These are phyloP conservation scores for Hassar affinis DNA, from an alignment of 2,113 vertebrate species.

Conservation along the genomic window DNA sequence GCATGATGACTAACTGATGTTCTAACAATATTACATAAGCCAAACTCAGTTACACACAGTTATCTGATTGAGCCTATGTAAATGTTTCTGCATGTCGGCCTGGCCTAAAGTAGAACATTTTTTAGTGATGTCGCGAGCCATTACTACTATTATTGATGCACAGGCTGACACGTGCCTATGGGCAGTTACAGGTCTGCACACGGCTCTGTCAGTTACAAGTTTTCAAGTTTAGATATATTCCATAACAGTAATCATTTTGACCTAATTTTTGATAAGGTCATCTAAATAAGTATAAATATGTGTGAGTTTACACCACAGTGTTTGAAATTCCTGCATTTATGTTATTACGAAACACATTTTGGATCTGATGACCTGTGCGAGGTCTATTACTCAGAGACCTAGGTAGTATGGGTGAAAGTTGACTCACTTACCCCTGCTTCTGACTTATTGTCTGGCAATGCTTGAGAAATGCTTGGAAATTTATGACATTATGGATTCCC, in stretches of 20 bases:
- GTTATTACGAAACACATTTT: neutral
- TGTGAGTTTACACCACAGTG: neutral
- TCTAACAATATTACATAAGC: neutral
- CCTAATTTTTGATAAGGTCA: neutral
- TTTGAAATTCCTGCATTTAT: neutral
- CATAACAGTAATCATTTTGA: neutral
- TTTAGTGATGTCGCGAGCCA: neutral
- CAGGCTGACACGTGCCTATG: neutral
- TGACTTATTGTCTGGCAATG: neutral
- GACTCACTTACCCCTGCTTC: neutral
- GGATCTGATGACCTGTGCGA: neutral
- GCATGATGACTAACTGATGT: neutral
- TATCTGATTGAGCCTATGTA: neutral
- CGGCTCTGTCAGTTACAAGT: neutral
- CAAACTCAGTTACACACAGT: neutral
- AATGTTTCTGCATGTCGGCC: neutral
- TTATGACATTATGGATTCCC: neutral
- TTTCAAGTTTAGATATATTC: neutral
- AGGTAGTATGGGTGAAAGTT: neutral
- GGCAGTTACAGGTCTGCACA: conserved; percentile 9
- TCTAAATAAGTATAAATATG: neutral
- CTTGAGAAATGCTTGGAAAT: neutral
- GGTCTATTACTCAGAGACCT: neutral
- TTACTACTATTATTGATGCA: conserved; percentile 14
- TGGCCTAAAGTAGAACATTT: neutral